Percentiles rank a stretch among this genome's conserved stretches.
phyloP scores from a whole-genome alignment of 2,888 invertebrate species.

The Psylliodes chrysocephalus region DNA sequence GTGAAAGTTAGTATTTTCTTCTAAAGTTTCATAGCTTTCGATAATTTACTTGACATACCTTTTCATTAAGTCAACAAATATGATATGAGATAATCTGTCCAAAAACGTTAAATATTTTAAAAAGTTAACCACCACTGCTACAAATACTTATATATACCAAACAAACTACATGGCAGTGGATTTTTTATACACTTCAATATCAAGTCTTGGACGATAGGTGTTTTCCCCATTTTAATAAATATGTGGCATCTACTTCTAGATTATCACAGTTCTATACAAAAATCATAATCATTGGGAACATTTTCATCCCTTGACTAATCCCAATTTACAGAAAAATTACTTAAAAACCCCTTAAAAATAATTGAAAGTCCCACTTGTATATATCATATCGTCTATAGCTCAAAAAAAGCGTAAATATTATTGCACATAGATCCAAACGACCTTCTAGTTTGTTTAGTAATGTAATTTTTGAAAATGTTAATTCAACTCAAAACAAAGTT shows the following conservation, averaged over 20 bases:
- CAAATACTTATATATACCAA: conserved; percentile 14
- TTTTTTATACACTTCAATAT: conserved; percentile 18
- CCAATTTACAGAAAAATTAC: conserved; percentile 4
- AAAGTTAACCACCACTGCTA: not conserved
- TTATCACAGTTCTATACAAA: conserved; percentile 46
- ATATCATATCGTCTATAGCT: conserved; percentile 14
- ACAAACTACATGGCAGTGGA: conserved; percentile 21
- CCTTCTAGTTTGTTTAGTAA: conserved; percentile 43
- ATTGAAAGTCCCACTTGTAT: conserved; percentile 1
- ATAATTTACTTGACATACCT: too few species aligned
- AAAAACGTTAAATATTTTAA: not conserved
- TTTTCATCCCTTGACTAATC: not conserved
- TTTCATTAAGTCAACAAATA: too few species aligned
- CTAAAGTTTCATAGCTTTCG: too few species aligned
- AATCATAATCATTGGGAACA: conserved; percentile 19
- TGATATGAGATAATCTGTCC: too few species aligned
- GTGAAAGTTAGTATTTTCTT: too few species aligned
- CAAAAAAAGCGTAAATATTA: conserved; percentile 36
- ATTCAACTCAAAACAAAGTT: conserved; percentile 11
- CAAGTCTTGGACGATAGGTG: conserved; percentile 18
- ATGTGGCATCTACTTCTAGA: conserved; percentile 48
- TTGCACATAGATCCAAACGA: conserved; percentile 32
- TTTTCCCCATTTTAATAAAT: conserved; percentile 42
- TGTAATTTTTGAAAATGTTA: conserved; percentile 16
- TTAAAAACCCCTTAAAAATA: conserved; percentile 5